Evolutionary conservation across 2,888 invertebrate species (phyloP).

Genomic region (Epinotia bilunana): DNA sequence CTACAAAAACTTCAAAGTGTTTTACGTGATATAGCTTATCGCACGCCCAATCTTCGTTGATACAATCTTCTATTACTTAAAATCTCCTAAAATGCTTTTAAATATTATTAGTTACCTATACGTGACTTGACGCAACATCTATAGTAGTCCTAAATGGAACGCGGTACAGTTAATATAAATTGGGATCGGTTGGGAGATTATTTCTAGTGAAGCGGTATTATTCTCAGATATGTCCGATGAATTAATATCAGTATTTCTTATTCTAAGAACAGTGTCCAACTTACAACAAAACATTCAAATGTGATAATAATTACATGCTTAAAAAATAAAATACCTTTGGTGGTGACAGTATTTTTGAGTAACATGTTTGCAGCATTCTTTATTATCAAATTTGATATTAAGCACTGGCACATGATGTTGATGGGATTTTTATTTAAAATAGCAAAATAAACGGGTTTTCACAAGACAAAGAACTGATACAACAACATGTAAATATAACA

Average conservation of each 20-base stretch:
- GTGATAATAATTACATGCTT: no score
- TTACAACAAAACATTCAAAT: neutral
- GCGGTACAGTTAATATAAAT: neutral
- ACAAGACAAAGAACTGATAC: no score
- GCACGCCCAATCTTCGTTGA: slow-evolving; percentile 37
- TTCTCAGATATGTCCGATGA: neutral
- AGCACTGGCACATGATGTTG: no score
- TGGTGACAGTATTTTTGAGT: no score
- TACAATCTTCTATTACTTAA: slow-evolving; percentile 38
- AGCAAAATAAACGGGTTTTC: no score
- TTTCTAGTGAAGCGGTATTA: neutral
- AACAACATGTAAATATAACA: no score
- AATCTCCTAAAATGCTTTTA: slow-evolving; percentile 36
- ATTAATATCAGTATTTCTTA: neutral
- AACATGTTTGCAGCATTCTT: no score
- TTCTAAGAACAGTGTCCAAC: neutral
- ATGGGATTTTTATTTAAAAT: no score
- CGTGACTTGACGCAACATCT: slow-evolving; percentile 16
- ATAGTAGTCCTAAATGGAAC: neutral
- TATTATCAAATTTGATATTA: no score
- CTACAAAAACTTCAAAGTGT: slow-evolving; percentile 32
- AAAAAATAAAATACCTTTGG: no score
- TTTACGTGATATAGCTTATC: slow-evolving; percentile 25
- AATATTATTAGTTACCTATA: slow-evolving; percentile 14
- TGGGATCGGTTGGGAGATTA: neutral